Evolutionary conservation across 2,888 invertebrate species (phyloP).

Genomic region (Melinopterus prodromus): DNA sequence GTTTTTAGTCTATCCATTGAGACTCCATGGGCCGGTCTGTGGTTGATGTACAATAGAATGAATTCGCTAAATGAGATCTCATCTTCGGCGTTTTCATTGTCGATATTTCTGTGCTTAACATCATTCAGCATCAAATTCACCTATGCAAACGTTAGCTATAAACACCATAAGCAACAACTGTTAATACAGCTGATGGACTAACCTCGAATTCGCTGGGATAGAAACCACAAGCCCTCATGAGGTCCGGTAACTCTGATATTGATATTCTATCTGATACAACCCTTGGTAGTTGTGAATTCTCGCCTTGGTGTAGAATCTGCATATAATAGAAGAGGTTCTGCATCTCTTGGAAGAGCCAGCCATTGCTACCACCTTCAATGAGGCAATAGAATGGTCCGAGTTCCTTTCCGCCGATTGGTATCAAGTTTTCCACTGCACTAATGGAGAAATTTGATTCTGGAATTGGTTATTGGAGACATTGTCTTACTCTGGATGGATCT

Average conservation of each 20-base stretch:
- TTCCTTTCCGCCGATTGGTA: slow-evolving; percentile 64
- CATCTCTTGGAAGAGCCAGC: slow-evolving; percentile 76
- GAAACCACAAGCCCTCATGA: slow-evolving; percentile 78
- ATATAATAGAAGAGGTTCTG: slow-evolving; percentile 80
- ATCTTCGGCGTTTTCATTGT: slow-evolving; percentile 59
- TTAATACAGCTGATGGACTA: neutral
- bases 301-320: slow-evolving; percentile 77
- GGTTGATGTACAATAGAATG: slow-evolving; percentile 72
- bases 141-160: slow-evolving; percentile 53
- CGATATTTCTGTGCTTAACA: slow-evolving; percentile 64
- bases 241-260: slow-evolving; percentile 73
- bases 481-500: slow-evolving; percentile 63
- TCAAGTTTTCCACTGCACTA: slow-evolving; percentile 64
- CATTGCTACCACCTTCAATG: slow-evolving; percentile 73
- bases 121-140: slow-evolving; percentile 69
- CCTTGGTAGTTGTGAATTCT: slow-evolving; percentile 70
- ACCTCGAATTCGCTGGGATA: slow-evolving; percentile 76
- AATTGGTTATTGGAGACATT: neutral
- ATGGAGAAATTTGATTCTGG: slow-evolving; percentile 6
- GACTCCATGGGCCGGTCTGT: slow-evolving; percentile 69
- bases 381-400: slow-evolving; percentile 76
- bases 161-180: neutral
- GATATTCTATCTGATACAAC: slow-evolving; percentile 69
- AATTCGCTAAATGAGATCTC: slow-evolving; percentile 73
- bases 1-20: slow-evolving; percentile 59